These are phyloP conservation scores for Eueremaeus valkanovi DNA, from an alignment of 2,888 invertebrate genomes.

Conservation along the genomic window DNA sequence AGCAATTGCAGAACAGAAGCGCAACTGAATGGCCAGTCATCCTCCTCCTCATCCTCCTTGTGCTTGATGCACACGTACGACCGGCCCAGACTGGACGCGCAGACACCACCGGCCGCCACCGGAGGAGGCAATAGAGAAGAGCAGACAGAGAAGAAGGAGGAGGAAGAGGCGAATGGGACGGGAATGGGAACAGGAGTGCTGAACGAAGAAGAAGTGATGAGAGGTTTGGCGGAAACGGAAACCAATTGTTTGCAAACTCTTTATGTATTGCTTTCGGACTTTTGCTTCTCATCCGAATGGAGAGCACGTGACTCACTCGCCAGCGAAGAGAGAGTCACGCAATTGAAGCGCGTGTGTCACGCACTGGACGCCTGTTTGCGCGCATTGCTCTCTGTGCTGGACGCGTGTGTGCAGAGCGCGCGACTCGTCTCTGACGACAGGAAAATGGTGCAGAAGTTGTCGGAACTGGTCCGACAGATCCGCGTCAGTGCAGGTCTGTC, in stretches of 20 bases:
- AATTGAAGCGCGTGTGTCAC: not conserved
- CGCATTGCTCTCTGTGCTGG: not conserved
- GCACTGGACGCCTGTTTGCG: not conserved
- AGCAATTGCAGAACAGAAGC: not conserved
- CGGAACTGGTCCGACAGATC: slow-evolving; percentile 1
- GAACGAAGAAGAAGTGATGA: not conserved
- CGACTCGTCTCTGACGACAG: not conserved
- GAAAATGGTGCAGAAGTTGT: not conserved
- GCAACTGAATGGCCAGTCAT: too few relatives aligned
- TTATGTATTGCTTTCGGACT: not conserved
- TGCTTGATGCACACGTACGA: too few relatives aligned
- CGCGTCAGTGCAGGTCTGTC: not conserved
- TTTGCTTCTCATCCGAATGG: not conserved
- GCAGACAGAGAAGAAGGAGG: too few relatives aligned
- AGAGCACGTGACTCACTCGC: not conserved
- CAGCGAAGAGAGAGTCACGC: not conserved
- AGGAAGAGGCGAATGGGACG: too few relatives aligned
- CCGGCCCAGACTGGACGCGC: too few relatives aligned
- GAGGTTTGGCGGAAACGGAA: not conserved
- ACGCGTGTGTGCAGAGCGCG: not conserved
- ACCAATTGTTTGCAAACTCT: not conserved
- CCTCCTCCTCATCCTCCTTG: too few relatives aligned
- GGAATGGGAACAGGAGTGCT: too few relatives aligned
- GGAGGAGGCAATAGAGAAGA: too few relatives aligned
- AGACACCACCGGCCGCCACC: too few relatives aligned